Percentiles rank a stretch among this genome's conserved stretches.
Conservation (phyloP, 2,888 invertebrate genomes). For the Leptinotarsa juncta region DNA sequence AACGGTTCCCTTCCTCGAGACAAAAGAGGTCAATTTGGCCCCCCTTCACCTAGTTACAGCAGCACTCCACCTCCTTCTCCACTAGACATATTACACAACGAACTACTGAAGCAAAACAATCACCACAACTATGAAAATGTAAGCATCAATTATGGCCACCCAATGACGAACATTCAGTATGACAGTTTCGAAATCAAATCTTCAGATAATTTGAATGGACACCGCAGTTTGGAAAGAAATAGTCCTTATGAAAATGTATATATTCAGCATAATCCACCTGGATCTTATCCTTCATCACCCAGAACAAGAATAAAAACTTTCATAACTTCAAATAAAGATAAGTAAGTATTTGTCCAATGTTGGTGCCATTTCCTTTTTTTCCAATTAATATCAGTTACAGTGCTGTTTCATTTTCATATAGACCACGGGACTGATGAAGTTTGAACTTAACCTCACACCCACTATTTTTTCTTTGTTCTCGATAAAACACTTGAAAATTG, state of each 20-base stretch:
- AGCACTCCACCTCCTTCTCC: slow-evolving; percentile 67
- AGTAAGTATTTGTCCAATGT: slow-evolving; percentile 49
- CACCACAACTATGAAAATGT: slow-evolving; percentile 58
- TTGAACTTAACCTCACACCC: too few relatives aligned
- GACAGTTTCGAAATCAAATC: slow-evolving; percentile 59
- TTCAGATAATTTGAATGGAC: slow-evolving; percentile 55
- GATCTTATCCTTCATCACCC: slow-evolving; percentile 67
- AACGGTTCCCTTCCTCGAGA: slow-evolving; percentile 89
- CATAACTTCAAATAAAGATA: slow-evolving; percentile 58
- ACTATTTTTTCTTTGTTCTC: too few relatives aligned
- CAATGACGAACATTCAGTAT: slow-evolving; percentile 60
- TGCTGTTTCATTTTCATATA: not conserved
- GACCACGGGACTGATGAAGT: not conserved
- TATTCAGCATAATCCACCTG: slow-evolving; percentile 62
- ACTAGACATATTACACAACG: slow-evolving; percentile 54
- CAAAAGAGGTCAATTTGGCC: slow-evolving; percentile 62
- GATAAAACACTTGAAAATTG: too few relatives aligned
- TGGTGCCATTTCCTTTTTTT: slow-evolving; percentile 5
- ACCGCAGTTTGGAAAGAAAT: slow-evolving; percentile 47
- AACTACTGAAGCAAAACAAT: slow-evolving; percentile 53
- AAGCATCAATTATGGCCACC: slow-evolving; percentile 45
- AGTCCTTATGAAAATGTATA: slow-evolving; percentile 75
- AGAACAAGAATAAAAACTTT: slow-evolving; percentile 75
- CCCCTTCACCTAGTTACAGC: slow-evolving; percentile 60
- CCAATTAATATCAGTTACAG: not conserved